Base-by-base conservation (phyloP, 2,797 vertebrate genomes). In the Threskiornis aethiopicus region DNA sequence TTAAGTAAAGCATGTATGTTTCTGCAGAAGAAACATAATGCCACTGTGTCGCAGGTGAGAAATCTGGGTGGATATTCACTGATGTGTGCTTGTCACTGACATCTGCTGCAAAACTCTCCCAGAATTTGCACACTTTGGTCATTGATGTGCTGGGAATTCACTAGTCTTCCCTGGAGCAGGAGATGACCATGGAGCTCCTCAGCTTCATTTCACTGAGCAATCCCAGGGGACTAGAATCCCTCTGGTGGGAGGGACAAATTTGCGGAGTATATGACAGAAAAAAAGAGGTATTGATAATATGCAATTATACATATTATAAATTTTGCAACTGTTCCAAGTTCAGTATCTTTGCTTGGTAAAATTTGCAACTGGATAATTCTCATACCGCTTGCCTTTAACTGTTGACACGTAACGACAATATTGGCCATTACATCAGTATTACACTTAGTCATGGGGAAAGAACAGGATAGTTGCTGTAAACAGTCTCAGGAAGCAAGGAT, bases 101-200 rank as follows among this genome's bases (percentile, higher is more conserved):
- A 19, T 18, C 33, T 82, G 39, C 35, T 55, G 52, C 72, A 84
- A 24, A 66, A 83, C 21, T 52, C 13, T 70, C 10, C 21, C 20
- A 35, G 33, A 70, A 39, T 16, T 44, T 42, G 21, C 15, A 14
- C 39, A 57, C 52, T 12, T 55, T 8, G 0, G 11, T 61, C 41
- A n/a, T 6, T 66, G n/a, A 26, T 70, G 25, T 62, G 3, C 51
- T 76, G 47, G 51, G n/a, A 90, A 55, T 79, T 70, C 47, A 58
- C 17, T 47, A 59, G 12, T 13, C 8, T 62, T 49, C 21, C 29
- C 19, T 3, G 1, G 18, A 58, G 24, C 0, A 0, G 21, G 4
- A 5, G 8, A 42, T 69, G 16, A 49, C 17, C 10, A 2, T 28
- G 51, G 25, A 37, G 35, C 6, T 66, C 19, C 33, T 42, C 31